A percentile compares a stretch with the other conserved stretches of the same genome.
Conservation (phyloP, 1,140 invertebrate species). For the Monomorium pharaonis region DNA sequence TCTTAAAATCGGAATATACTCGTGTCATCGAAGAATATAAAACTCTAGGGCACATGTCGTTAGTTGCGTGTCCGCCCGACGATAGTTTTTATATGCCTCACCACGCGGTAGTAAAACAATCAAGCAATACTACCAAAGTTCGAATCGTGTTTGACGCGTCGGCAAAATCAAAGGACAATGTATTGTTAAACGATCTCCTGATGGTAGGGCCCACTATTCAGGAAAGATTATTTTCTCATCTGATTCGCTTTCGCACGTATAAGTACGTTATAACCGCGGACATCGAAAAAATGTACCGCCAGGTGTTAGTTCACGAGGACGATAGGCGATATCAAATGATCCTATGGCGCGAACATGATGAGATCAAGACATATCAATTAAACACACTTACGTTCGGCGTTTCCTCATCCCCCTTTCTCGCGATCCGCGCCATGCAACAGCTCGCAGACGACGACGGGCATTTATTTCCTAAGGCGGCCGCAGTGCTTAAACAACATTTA, state of each 20-base stretch:
- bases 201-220: conserved; percentile 18
- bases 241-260: conserved; percentile 41
- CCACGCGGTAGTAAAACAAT: neutral
- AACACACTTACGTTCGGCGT: no score
- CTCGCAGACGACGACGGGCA: no score
- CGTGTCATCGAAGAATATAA: neutral
- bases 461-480: no score
- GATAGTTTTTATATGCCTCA: neutral
- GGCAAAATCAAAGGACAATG: neutral
- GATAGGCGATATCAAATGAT: no score
- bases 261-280: neutral
- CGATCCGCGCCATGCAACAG: no score
- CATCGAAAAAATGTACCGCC: no score
- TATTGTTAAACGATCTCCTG: neutral
- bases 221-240: conserved; percentile 26
- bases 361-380: no score
- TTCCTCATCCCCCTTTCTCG: no score
- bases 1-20: neutral
- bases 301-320: no score
- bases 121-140: neutral
- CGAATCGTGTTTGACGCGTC: conserved; percentile 3
- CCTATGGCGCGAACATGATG: no score
- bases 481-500: conserved; percentile 2
- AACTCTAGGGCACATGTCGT: neutral
- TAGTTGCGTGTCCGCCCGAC: neutral